Percentiles rank a stretch among this genome's conserved stretches.
phyloP scores from a whole-genome alignment of 53 echinoderm and acorn worm genomes.

The Actinopyga echinites region DNA sequence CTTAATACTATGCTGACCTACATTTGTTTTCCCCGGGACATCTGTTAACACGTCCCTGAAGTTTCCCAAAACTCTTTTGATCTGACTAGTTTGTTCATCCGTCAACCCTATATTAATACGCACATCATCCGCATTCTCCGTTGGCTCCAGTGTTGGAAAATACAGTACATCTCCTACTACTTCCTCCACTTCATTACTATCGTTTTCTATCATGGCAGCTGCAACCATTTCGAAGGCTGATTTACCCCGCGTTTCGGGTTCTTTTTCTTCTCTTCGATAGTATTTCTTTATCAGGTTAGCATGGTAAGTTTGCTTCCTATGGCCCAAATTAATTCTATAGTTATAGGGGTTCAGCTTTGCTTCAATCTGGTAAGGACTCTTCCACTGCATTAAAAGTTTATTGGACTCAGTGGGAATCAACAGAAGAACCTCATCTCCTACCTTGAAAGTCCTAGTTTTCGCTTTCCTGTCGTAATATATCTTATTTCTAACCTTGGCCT shows the following conservation, averaged over 20 bases:
- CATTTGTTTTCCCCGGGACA: constrained; percentile 37
- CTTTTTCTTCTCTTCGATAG: background rate
- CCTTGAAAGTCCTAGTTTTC: background rate
- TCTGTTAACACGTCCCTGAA: constrained; percentile 48
- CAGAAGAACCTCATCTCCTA: background rate
- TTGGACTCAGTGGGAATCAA: background rate
- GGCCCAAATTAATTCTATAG: background rate
- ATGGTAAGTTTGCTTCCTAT: constrained; percentile 6
- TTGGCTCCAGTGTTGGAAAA: constrained; percentile 22
- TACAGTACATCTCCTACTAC: background rate
- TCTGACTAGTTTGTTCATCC: background rate
- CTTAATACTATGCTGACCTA: constrained; percentile 35
- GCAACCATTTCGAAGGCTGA: background rate
- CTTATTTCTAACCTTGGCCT: background rate
- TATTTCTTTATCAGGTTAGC: background rate
- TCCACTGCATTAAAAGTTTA: background rate
- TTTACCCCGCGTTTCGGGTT: background rate
- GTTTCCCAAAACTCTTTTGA: background rate
- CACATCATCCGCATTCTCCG: constrained; percentile 26
- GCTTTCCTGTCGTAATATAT: background rate
- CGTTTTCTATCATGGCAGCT: constrained; percentile 9
- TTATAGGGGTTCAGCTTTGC: background rate
- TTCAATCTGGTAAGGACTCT: background rate
- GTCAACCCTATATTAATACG: constrained; percentile 1
- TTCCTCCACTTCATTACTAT: constrained; percentile 9